These are phyloP conservation scores for Cephus nigrinus DNA, from an alignment of 2,888 invertebrate species.

Conservation along the genomic window DNA sequence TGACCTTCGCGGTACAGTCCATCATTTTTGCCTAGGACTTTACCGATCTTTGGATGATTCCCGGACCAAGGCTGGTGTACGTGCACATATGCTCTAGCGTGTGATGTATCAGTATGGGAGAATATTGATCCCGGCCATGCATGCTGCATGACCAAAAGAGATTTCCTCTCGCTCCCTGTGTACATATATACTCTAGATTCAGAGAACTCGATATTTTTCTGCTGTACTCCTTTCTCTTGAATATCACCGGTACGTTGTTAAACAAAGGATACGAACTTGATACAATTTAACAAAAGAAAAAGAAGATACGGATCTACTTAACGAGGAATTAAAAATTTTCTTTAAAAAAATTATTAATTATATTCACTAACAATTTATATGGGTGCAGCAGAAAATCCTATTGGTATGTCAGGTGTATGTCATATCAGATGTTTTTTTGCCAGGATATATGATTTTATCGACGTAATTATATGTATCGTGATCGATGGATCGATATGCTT, in stretches of 20 bases:
- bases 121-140: background rate
- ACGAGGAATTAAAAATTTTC: background rate
- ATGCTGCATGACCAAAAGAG: background rate
- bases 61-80: background rate
- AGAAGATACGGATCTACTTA: background rate
- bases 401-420: too few relatives aligned
- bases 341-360: background rate
- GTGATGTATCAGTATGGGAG: background rate
- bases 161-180: background rate
- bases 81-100: background rate
- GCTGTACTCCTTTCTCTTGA: background rate
- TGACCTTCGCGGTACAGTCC: background rate
- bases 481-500: too few relatives aligned
- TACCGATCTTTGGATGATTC: background rate
- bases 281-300: background rate
- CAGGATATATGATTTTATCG: too few relatives aligned
- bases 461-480: too few relatives aligned
- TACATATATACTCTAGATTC: background rate
- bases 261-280: background rate
- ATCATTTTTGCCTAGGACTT: background rate
- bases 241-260: background rate
- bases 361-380: background rate
- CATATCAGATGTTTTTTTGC: too few relatives aligned
- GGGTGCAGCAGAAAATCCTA: too few relatives aligned
- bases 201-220: background rate